phyloP scores from a whole-genome alignment of 2,888 invertebrate species.

The Steinernema hermaphroditum region DNA sequence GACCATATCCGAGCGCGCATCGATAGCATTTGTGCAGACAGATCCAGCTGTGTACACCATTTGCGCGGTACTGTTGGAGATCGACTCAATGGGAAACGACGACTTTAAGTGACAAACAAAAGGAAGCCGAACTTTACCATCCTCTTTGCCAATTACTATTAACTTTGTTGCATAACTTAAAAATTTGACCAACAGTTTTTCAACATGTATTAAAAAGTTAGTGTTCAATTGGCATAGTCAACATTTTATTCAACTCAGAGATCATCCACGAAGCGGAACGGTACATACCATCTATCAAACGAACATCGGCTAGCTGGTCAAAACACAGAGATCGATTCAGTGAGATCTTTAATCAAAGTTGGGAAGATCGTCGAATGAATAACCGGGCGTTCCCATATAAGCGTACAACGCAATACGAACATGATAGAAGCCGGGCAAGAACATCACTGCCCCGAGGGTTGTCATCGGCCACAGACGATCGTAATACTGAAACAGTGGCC shows the following conservation, averaged over 20 bases:
- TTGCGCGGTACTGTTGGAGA: no score
- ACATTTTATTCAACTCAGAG: neutral
- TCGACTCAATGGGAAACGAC: no score
- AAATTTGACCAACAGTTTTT: no score
- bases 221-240: no score
- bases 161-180: no score
- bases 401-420: conserved; percentile 84
- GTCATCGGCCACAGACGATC: conserved; percentile 87
- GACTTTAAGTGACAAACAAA: no score
- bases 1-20: no score
- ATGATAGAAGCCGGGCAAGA: conserved; percentile 88
- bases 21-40: no score
- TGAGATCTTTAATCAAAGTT: conserved; percentile 75
- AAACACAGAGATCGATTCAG: neutral
- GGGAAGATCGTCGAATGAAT: conserved; percentile 84
- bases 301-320: neutral
- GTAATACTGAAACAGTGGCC: conserved; percentile 73
- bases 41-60: no score
- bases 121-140: no score
- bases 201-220: no score
- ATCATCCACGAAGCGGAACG: neutral
- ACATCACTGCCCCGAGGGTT: conserved; percentile 83
- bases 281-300: neutral
- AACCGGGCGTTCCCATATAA: conserved; percentile 80
- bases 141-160: no score